phyloP scores from a whole-genome alignment of 2,888 invertebrate species.

The Caenorhabditis panamensis region DNA sequence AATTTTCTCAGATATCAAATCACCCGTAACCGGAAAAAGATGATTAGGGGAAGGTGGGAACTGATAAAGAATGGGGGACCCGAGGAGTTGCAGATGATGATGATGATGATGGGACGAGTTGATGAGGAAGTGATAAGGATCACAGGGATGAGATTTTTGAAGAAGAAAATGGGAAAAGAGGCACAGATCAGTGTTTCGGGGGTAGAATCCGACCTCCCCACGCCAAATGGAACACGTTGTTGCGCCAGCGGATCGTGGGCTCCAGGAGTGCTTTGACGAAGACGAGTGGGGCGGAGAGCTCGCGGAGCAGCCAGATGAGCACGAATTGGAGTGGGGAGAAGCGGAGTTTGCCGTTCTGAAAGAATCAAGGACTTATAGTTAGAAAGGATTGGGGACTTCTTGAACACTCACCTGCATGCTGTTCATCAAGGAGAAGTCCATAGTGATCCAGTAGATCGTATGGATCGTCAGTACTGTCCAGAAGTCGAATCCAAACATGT shows the following conservation, averaged over 20 bases:
- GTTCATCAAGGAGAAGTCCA: constrained; percentile 93
- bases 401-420: constrained; percentile 86
- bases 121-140: constrained; percentile 21
- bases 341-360: constrained; percentile 86
- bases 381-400: not conserved
- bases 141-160: constrained; percentile 5
- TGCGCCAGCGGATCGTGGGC: constrained; percentile 93
- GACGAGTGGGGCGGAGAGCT: constrained; percentile 90
- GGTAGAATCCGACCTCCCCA: constrained; percentile 88
- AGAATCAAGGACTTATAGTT: constrained; percentile 26
- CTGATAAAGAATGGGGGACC: constrained; percentile 24
- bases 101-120: constrained; percentile 41
- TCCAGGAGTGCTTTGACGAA: constrained; percentile 91
- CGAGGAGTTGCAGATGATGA: constrained; percentile 38
- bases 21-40: constrained; percentile 38
- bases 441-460: constrained; percentile 93
- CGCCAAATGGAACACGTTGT: constrained; percentile 89
- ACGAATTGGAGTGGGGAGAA: constrained; percentile 96
- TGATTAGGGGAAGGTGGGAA: constrained; percentile 23
- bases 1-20: constrained; percentile 22
- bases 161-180: not conserved
- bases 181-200: constrained; percentile 13
- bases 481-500: constrained; percentile 91
- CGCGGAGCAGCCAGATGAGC: constrained; percentile 94
- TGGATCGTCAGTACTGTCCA: constrained; percentile 90